These are phyloP conservation scores for Psittacula echo DNA, from an alignment of 2,797 vertebrate genomes.

Conservation along the genomic window DNA sequence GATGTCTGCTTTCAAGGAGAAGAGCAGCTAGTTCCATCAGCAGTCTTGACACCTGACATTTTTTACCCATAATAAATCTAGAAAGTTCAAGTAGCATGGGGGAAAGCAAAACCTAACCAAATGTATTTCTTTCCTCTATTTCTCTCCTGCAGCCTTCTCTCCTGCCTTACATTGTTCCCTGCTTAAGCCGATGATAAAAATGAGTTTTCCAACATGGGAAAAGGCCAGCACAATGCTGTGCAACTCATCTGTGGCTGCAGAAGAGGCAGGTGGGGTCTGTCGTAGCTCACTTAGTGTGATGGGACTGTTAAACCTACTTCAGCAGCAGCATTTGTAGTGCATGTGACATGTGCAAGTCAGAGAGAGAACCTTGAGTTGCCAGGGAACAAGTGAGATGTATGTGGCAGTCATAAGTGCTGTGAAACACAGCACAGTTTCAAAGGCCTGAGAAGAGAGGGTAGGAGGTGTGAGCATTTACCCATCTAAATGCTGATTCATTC, in stretches of 20 bases:
- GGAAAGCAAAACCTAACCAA: background rate
- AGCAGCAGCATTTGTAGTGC: background rate
- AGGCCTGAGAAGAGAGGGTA: background rate
- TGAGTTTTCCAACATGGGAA: background rate
- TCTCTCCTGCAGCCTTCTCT: background rate
- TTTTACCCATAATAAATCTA: background rate
- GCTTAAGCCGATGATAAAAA: background rate
- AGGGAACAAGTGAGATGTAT: fast-evolving
- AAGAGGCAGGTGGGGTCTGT: background rate
- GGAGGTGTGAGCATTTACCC: background rate
- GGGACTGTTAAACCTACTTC: background rate
- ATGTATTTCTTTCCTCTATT: background rate
- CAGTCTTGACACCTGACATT: background rate
- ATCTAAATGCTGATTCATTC: background rate
- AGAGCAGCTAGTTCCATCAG: background rate
- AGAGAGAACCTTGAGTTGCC: background rate
- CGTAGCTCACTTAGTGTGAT: fast-evolving
- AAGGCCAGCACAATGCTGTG: background rate
- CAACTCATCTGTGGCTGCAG: background rate
- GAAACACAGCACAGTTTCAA: background rate
- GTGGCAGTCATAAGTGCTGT: fast-evolving
- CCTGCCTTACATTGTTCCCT: background rate
- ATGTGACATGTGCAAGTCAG: fast-evolving
- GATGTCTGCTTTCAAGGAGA: background rate
- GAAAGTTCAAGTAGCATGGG: background rate